Base-by-base conservation (phyloP, 1,140 invertebrate species). In the Nephotettix cincticeps region DNA sequence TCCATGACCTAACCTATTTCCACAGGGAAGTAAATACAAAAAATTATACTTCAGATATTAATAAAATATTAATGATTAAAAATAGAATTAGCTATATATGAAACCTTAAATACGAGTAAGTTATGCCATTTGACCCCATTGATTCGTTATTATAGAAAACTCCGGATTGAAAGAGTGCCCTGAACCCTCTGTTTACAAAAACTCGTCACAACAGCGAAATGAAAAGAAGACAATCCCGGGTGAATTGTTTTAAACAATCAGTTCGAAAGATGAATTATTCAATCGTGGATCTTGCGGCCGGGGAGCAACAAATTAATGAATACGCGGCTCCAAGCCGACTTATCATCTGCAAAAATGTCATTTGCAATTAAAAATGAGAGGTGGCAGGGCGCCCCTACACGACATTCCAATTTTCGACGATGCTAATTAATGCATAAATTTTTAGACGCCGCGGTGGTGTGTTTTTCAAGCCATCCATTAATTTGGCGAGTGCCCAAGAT, bases 401-500 rank as follows among this genome's bases (percentile, higher is more conserved):
- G 69, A 75, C 71, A 75, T 75, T 75, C 74, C 74, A 75, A 75
- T 75, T 73, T 75, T 64, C 68, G 19, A 51, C 17, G 54, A 73
- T 71, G 71, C 71, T 75, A 75, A 75, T 75, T 75, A 75, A 75
- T 75, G 74, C 71, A 75, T 75, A 73, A 75, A 75, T 75, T 73
- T 61, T 71, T 71, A 69, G 69, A n/a, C 51, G n/a, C n/a, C n/a
- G n/a, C n/a, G 19, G 69, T 54, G 51, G 28, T 68, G 32, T 58
- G 32, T 70, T 70, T 56, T 61, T 61, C 56, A 61, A 61, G 56
- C 64, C 40, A 67, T 67, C 40, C 64, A 67, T 67, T 67, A 43
- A 67, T 67, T 67, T 61, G 56, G 56, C 56, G 14, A 14, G 23
- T 27, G 56, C 56, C 56, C 56, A 61, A 61, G 56, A 61, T 61